A percentile compares a stretch with the other conserved stretches of the same genome.
These are phyloP conservation scores for Tinea semifulvella DNA, from an alignment of 2,888 invertebrate species.

Conservation along the genomic window DNA sequence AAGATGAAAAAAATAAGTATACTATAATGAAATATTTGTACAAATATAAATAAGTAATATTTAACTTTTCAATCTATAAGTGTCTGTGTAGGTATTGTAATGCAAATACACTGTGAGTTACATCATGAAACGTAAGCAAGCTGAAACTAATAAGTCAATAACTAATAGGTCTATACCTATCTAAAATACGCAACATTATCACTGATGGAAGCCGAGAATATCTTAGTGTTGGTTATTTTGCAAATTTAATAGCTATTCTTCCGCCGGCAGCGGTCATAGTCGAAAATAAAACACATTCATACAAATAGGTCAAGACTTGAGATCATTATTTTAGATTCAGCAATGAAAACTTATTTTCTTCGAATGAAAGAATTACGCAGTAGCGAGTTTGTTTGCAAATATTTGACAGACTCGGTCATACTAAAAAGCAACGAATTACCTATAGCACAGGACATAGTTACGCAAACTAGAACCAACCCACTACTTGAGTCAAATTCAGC, in stretches of 20 bases:
- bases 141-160: not conserved
- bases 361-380: too few relatives aligned
- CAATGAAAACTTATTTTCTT: too few relatives aligned
- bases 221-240: conserved; percentile 4
- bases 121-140: conserved; percentile 1
- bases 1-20: too few relatives aligned
- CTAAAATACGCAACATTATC: conserved; percentile 8
- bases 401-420: too few relatives aligned
- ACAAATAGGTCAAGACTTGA: conserved; percentile 32
- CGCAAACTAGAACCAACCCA: too few relatives aligned
- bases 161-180: too few relatives aligned
- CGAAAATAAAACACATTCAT: conserved; percentile 21
- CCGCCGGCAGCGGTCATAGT: conserved; percentile 11
- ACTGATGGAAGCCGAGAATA: conserved; percentile 5
- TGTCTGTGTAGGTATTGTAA: not conserved
- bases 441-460: too few relatives aligned
- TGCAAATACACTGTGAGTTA: not conserved
- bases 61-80: too few relatives aligned
- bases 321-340: conserved; percentile 10
- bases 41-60: too few relatives aligned
- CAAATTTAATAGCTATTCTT: conserved; percentile 13
- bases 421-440: too few relatives aligned
- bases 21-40: too few relatives aligned
- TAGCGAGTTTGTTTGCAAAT: not conserved
- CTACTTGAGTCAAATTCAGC: too few relatives aligned